These are phyloP conservation scores for Lepisosteus osseus DNA, from an alignment of 2,113 vertebrate genomes.

Conservation along the genomic window DNA sequence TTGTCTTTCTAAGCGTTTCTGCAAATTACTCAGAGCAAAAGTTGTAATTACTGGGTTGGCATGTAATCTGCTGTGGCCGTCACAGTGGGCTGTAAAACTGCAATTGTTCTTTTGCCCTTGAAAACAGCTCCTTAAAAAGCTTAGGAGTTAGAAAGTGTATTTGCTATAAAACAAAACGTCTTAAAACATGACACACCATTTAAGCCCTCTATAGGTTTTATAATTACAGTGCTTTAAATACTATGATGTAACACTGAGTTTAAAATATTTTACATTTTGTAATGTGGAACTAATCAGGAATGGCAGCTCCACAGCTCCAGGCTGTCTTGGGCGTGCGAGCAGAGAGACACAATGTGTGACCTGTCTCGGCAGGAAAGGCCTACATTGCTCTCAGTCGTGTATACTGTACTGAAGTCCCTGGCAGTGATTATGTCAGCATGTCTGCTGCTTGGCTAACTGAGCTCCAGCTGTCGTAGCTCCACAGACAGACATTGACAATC, in stretches of 20 bases:
- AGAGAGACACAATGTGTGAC: no score
- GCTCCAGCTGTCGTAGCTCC: no score
- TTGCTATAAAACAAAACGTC: no score
- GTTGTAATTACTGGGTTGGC: not conserved
- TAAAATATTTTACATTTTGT: slow-evolving; percentile 50
- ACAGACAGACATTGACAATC: no score
- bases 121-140: no score
- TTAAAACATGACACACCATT: slow-evolving; percentile 4
- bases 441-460: no score
- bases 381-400: no score
- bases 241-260: not conserved
- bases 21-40: slow-evolving; percentile 22
- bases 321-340: no score
- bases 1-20: slow-evolving; percentile 38
- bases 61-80: not conserved
- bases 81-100: not conserved
- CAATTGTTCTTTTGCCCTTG: no score
- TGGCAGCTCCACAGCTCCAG: slow-evolving; percentile 31
- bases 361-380: no score
- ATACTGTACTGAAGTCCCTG: no score
- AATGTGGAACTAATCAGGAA: slow-evolving; percentile 63
- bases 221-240: slow-evolving; percentile 46
- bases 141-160: not conserved
- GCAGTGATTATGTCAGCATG: no score
- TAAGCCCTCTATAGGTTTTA: slow-evolving; percentile 26